Base-by-base conservation (phyloP, 2,888 invertebrate genomes). In the Caenorhabditis angaria region DNA sequence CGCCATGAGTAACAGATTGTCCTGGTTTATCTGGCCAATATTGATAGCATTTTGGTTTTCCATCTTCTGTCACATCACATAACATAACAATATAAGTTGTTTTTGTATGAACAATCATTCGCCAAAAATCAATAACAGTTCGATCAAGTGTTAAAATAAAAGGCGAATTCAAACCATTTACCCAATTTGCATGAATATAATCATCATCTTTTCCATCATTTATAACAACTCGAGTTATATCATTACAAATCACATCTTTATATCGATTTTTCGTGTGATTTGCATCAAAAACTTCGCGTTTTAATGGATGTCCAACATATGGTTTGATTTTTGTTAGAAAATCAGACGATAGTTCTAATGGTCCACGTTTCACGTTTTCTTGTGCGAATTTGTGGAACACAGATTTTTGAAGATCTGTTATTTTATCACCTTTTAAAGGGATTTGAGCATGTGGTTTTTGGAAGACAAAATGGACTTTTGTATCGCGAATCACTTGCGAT, bases 171-270 rank as follows among this genome's bases (percentile, higher is more conserved):
- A 74, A 47, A 18, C 74, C 74, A 32, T 74, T 66, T 5, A 70
- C 70, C 32, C 59, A 74, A 54, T 74, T 74, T 4, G 74, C 74
- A 32, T 74, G 74, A 48, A 74, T 74, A 54, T 74, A 74, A 47
- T 74, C 74, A 35, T 55, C 62, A 0, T 74, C 70, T 27, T 47
- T 32, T 5, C 70, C 70, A 41, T 74, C 74, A 24, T 64, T 55
- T 12, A 74, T 61, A 28, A 59, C 54, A 28, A 74, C 74, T 1
- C 74, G 70, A 0, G 74, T 74, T 0, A 69, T n/a, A 22, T 70
- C 70, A 51, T 67, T 70, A 54, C 74, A 74, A 0, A 74, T 29
- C 8, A 74, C 70, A 51, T 74, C 74, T 67, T 74, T 74, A 25
- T 74, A 74, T 0, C 74, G 74, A 55, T 74, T 74, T 27, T 74